Conservation (phyloP, 2,888 invertebrate genomes). For the Pseudococcus viburni region DNA sequence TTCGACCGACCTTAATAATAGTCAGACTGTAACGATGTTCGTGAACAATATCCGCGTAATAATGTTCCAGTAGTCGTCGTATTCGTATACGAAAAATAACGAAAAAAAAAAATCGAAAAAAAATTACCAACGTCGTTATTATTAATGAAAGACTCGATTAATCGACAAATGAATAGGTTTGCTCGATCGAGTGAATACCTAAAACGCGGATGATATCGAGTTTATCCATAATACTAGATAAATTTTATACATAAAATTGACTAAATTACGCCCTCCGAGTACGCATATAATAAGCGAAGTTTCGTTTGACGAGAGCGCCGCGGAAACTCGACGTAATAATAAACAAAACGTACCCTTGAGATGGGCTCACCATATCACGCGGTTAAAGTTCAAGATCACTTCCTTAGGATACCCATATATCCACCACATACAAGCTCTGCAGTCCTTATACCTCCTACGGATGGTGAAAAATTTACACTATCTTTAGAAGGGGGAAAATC, state of each 20-base stretch:
- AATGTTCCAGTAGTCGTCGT: background rate
- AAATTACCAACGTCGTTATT: background rate
- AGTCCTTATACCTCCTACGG: too few relatives aligned
- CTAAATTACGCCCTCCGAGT: background rate
- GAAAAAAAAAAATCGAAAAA: background rate
- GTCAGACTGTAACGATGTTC: constrained; percentile 36
- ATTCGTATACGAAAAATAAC: background rate
- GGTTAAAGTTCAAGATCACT: background rate
- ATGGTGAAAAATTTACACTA: too few relatives aligned
- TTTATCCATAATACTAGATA: background rate
- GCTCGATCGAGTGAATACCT: background rate
- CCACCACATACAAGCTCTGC: too few relatives aligned
- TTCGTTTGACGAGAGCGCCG: background rate
- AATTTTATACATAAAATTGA: background rate
- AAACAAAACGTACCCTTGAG: background rate
- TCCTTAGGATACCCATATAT: background rate
- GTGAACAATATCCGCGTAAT: constrained; percentile 27
- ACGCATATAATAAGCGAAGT: background rate
- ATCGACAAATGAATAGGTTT: background rate
- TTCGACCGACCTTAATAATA: constrained; percentile 26
- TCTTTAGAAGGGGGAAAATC: too few relatives aligned
- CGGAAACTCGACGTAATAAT: background rate
- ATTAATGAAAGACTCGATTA: constrained; percentile 23
- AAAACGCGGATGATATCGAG: background rate
- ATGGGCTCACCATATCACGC: background rate